Percentiles rank a stretch among this genome's conserved stretches.
Evolutionary conservation across 2,113 vertebrate species (phyloP).

Genomic region (Chaetura pelagica): DNA sequence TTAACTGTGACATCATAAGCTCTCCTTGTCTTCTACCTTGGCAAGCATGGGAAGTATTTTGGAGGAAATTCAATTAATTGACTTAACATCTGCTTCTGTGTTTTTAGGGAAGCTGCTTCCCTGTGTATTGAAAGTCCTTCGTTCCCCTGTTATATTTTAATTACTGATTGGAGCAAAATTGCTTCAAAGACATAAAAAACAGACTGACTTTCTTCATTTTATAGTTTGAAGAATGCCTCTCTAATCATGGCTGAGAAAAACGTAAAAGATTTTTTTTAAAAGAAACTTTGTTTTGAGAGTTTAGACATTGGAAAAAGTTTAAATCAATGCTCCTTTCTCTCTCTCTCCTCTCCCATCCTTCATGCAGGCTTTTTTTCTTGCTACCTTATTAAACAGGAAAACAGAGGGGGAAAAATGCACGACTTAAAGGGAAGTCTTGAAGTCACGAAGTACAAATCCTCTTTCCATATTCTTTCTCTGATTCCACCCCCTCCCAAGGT

Average conservation of each 20-base stretch:
- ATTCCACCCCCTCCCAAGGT: slow-evolving; percentile 5
- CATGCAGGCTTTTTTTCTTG: neutral
- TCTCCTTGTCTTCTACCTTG: neutral
- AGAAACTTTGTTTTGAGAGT: neutral
- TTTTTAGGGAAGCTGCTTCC: neutral
- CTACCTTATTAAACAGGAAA: slow-evolving; percentile 25
- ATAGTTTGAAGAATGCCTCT: neutral
- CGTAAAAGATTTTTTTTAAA: neutral
- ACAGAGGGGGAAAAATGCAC: neutral
- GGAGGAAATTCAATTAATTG: neutral
- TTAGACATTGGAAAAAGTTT: neutral
- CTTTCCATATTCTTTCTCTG: slow-evolving; percentile 29
- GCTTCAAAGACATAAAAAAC: neutral
- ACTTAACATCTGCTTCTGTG: slow-evolving; percentile 2
- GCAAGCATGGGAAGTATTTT: neutral
- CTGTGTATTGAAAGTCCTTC: neutral
- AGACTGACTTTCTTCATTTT: neutral
- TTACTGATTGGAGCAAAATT: neutral
- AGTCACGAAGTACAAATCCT: slow-evolving; percentile 46
- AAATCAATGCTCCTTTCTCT: neutral
- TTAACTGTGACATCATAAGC: neutral
- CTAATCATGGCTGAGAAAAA: neutral
- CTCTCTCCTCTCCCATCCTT: neutral
- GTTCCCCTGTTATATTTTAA: neutral
- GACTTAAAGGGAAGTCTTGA: neutral